Base-by-base conservation (phyloP, 30 jellyfish, hydroid and myxozoan species). In the Aurelia coerulea region DNA sequence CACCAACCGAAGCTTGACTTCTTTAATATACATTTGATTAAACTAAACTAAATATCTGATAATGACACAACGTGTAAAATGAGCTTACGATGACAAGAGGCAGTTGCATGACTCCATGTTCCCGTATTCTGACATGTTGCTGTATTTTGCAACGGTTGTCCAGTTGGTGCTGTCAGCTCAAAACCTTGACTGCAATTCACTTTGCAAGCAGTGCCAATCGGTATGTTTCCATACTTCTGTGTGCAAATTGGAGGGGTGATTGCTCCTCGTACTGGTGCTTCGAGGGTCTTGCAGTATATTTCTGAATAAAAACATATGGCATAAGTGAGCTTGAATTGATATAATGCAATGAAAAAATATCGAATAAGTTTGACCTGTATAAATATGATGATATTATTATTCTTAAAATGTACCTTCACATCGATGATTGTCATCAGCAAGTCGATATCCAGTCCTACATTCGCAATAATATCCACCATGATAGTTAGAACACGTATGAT, bases 51-150 rank as follows among this genome's bases (percentile, higher is more conserved):
- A 23, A 23, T 23, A 23, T 23, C 29, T 23, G 29, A 23, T 0
- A 23, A 23, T 23, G 29, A 23, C 29, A 23, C 29, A 23, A 23
- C 29, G 29, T 23, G 29, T 9, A 23, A 23, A 39, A 9, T 0
- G 2, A 15, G 76, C 99, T 90, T 77, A 94, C 99, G 97, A 35
- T 89, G 93, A 65, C 99, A 94, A 62, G 96, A 76, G 16, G 99
- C 91, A 18, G 92, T 56, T 3, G 86, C 87, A 49, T 70, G 79
- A 70, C 79, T 79, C 99, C 99, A 94, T 23, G 97, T 89, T 59
- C 99, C 99, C 32, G 81, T 69, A 35, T 64, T 71, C 66, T 79
- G 81, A 79, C 99, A 94, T 2, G 95, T 42, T 33, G 92, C 42
- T 54, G 97, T 63, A 72, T 39, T 46, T 23, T 85, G 63, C 67